A percentile compares a stretch with the other conserved stretches of the same genome.
phyloP scores from a whole-genome alignment of 2,113 vertebrate genomes.

The Menura novaehollandiae region DNA sequence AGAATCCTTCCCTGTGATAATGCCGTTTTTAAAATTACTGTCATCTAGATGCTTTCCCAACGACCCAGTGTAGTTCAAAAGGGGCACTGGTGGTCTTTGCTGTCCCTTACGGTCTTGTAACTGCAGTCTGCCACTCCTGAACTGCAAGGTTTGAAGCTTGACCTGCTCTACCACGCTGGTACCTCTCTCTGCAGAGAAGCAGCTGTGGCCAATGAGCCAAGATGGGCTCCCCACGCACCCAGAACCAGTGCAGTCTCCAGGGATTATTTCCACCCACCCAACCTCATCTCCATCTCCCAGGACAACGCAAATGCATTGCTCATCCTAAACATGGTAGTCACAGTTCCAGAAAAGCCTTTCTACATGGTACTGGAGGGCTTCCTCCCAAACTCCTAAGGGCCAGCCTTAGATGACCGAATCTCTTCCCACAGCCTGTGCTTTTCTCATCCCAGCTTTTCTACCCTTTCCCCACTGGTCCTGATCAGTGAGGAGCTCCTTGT shows the following conservation, averaged over 20 bases:
- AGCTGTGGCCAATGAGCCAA: background rate
- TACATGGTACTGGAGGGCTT: accelerated
- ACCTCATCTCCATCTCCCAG: background rate
- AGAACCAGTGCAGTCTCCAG: accelerated
- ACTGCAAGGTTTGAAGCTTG: background rate
- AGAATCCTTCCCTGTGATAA: background rate
- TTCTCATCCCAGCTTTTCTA: background rate
- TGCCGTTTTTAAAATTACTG: background rate
- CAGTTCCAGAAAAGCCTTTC: background rate
- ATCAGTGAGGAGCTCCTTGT: background rate
- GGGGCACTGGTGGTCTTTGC: background rate
- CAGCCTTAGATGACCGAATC: background rate
- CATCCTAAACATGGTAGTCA: background rate
- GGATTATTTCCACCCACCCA: background rate
- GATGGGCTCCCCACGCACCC: background rate
- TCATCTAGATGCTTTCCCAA: background rate
- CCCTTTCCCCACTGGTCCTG: background rate
- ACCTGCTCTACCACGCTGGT: background rate
- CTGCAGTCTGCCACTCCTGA: background rate
- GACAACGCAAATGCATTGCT: background rate
- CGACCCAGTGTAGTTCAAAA: background rate
- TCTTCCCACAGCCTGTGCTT: background rate
- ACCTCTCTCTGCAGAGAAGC: background rate
- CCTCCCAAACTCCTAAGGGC: background rate
- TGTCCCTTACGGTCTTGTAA: background rate